Percentiles rank a stretch among this genome's conserved stretches.
Conservation (phyloP, 1,140 invertebrate species). For the Nephotettix cincticeps region DNA sequence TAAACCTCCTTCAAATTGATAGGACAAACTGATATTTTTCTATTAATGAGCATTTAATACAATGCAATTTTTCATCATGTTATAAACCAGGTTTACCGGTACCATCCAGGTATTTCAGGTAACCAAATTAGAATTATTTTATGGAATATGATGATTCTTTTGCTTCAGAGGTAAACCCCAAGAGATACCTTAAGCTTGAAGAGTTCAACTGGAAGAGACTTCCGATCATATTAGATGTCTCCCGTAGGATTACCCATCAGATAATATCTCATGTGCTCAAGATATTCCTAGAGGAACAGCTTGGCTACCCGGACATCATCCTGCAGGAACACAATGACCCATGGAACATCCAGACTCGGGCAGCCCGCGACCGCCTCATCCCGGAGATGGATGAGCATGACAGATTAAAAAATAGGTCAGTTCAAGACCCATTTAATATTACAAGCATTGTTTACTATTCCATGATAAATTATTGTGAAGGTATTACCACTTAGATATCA, state of each 20-base stretch:
- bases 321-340: neutral
- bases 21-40: no score
- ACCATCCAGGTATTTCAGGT: no score
- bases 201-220: neutral
- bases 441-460: neutral
- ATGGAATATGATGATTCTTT: no score
- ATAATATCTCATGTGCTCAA: slow-evolving; percentile 61
- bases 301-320: slow-evolving; percentile 59
- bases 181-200: slow-evolving; percentile 22
- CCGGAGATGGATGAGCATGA: neutral
- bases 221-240: slow-evolving; percentile 53
- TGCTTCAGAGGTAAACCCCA: slow-evolving; percentile 13
- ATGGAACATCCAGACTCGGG: neutral
- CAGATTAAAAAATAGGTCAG: slow-evolving; percentile 2
- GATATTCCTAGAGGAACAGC: slow-evolving; percentile 61
- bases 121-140: no score
- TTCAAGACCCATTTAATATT: neutral
- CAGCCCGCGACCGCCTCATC: neutral
- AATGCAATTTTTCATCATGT: no score
- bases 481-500: no score
- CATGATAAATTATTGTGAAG: no score
- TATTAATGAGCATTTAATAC: no score
- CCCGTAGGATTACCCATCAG: slow-evolving; percentile 58
- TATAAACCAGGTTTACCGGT: no score
- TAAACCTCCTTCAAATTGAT: no score